These are phyloP conservation scores for Dermatemys mawii DNA, from an alignment of 2,113 vertebrate species.

Conservation along the genomic window DNA sequence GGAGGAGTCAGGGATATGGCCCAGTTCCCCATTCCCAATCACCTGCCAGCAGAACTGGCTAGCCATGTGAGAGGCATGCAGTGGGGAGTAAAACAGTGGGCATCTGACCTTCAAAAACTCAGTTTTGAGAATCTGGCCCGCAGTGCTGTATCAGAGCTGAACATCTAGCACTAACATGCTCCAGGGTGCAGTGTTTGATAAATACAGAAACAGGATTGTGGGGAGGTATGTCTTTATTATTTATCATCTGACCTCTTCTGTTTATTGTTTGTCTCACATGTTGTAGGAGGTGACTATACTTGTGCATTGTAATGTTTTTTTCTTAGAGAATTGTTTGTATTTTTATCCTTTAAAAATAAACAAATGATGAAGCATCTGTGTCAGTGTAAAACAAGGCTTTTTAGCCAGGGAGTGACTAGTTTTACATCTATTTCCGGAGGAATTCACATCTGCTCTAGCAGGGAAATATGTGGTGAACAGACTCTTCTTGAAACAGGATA, in stretches of 20 bases:
- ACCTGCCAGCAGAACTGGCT: background rate
- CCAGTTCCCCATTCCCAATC: background rate
- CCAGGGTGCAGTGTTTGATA: background rate
- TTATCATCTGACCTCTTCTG: constrained; percentile 9
- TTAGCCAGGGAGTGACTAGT: background rate
- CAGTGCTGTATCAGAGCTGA: background rate
- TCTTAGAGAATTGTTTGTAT: background rate
- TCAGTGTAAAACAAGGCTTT: background rate
- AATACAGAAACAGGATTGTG: constrained; percentile 5
- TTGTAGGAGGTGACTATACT: background rate
- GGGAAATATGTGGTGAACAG: background rate
- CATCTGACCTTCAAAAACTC: background rate
- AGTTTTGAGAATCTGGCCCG: background rate
- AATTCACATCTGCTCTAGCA: background rate
- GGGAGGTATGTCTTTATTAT: background rate
- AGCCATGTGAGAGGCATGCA: background rate
- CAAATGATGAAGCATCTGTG: background rate
- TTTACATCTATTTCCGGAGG: constrained; percentile 2
- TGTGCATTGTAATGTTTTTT: background rate
- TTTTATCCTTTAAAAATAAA: background rate
- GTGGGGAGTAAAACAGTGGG: background rate
- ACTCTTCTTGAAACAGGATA: background rate
- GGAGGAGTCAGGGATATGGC: background rate
- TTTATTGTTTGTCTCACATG: background rate
- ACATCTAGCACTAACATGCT: constrained; percentile 17